These are phyloP conservation scores for Trissoscelio sp. DNA, from an alignment of 2,888 invertebrate genomes.

Conservation along the genomic window DNA sequence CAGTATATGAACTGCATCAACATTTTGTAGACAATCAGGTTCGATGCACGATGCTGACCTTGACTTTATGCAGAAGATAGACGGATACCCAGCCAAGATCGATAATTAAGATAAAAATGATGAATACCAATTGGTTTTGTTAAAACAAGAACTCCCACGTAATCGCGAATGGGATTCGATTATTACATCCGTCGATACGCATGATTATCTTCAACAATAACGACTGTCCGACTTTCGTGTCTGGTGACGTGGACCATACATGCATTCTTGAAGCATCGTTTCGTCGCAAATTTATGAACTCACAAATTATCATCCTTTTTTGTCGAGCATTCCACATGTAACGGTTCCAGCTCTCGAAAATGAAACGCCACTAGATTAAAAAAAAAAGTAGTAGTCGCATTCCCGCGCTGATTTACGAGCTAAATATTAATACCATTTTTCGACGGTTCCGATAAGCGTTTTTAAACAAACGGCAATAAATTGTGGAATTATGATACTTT, in stretches of 20 bases:
- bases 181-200: neutral
- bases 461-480: slow-evolving; percentile 58
- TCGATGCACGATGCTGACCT: slow-evolving; percentile 38
- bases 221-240: slow-evolving; percentile 10
- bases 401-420: slow-evolving; percentile 52
- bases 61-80: slow-evolving; percentile 30
- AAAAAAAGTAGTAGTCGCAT: slow-evolving; percentile 39
- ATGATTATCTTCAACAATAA: slow-evolving; percentile 1
- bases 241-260: neutral
- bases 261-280: slow-evolving; percentile 45
- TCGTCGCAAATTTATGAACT: slow-evolving; percentile 49
- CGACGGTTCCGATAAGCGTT: slow-evolving; percentile 36
- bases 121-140: slow-evolving; percentile 17
- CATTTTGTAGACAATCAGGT: too few relatives aligned
- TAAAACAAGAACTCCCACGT: slow-evolving; percentile 12
- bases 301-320: slow-evolving; percentile 46
- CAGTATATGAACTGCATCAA: too few relatives aligned
- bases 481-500: slow-evolving; percentile 45
- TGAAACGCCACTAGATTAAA: slow-evolving; percentile 27
- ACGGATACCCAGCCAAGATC: slow-evolving; percentile 11
- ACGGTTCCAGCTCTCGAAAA: slow-evolving; percentile 40
- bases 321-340: slow-evolving; percentile 29
- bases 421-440: slow-evolving; percentile 49
- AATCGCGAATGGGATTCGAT: slow-evolving; percentile 12
- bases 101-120: slow-evolving; percentile 29